Conservation (phyloP, 2,113 vertebrate genomes). For the Sturnus vulgaris region DNA sequence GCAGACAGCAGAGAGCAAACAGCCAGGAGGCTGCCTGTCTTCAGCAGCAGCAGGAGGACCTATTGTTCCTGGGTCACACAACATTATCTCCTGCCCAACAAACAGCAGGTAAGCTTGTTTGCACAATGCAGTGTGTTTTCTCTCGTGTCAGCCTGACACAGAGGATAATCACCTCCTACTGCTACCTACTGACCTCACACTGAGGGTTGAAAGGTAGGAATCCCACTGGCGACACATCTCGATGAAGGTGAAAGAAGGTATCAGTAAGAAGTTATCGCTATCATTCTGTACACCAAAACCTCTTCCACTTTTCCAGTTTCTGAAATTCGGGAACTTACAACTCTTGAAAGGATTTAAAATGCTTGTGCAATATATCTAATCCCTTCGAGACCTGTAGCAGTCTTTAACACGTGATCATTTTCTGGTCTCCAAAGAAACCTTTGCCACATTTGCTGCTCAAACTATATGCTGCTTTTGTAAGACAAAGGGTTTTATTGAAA, state of each 20-base stretch:
- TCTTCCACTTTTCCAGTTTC: not conserved
- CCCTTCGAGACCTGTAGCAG: not conserved
- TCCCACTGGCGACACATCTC: not conserved
- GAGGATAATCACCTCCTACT: constrained; percentile 51
- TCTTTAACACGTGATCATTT: not conserved
- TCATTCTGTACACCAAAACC: not conserved
- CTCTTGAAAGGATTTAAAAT: not conserved
- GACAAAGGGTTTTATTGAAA: not conserved
- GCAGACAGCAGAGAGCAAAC: not conserved
- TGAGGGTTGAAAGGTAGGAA: constrained; percentile 15
- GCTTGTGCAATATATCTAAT: not conserved
- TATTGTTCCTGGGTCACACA: constrained; percentile 44
- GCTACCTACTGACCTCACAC: constrained; percentile 11
- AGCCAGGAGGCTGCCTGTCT: not conserved
- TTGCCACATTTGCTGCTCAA: not conserved
- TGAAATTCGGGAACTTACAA: not conserved
- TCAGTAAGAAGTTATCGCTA: not conserved
- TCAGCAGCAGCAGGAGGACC: constrained; percentile 4
- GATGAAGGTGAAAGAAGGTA: not conserved
- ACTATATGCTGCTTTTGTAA: not conserved
- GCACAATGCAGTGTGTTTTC: constrained; percentile 21
- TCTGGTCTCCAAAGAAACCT: not conserved
- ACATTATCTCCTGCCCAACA: constrained; percentile 40
- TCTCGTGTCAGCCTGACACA: constrained; percentile 35
- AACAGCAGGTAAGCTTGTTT: constrained; percentile 61